Conservation (phyloP, 2,888 invertebrate genomes). For the Parnassius orleans region DNA sequence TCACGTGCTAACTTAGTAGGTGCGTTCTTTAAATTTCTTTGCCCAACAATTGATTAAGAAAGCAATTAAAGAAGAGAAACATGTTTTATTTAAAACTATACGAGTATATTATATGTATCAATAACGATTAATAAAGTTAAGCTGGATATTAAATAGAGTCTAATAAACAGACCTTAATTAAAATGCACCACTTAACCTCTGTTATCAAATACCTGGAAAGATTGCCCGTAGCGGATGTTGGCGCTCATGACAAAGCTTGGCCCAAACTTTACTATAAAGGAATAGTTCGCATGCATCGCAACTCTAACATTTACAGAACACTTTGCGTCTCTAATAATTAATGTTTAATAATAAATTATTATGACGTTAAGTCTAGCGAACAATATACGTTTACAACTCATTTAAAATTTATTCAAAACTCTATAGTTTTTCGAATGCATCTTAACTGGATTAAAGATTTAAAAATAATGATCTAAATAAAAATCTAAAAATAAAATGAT, state of each 20-base stretch:
- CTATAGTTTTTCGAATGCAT: too few relatives aligned
- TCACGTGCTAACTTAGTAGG: too few relatives aligned
- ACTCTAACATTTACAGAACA: constrained; percentile 31
- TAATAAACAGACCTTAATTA: constrained; percentile 29
- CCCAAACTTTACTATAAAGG: constrained; percentile 42
- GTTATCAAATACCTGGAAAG: constrained; percentile 51
- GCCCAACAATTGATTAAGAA: too few relatives aligned
- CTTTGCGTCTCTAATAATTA: constrained; percentile 25
- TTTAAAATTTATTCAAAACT: too few relatives aligned
- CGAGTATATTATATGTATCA: neutral
- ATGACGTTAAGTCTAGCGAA: neutral
- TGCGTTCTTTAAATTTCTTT: too few relatives aligned
- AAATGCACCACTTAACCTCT: constrained; percentile 33
- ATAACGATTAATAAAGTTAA: too few relatives aligned
- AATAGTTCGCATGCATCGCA: constrained; percentile 42
- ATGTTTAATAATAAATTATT: constrained; percentile 21
- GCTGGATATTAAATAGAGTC: constrained; percentile 17
- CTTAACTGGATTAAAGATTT: too few relatives aligned
- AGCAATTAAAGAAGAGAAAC: too few relatives aligned
- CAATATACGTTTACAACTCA: too few relatives aligned
- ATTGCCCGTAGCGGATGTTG: constrained; percentile 35
- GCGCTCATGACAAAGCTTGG: constrained; percentile 36
- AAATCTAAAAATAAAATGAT: too few relatives aligned
- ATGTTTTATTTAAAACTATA: too few relatives aligned
- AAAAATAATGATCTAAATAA: too few relatives aligned